Evolutionary conservation across 2,888 invertebrate genomes (phyloP).

Genomic region (Andrena fulva): DNA sequence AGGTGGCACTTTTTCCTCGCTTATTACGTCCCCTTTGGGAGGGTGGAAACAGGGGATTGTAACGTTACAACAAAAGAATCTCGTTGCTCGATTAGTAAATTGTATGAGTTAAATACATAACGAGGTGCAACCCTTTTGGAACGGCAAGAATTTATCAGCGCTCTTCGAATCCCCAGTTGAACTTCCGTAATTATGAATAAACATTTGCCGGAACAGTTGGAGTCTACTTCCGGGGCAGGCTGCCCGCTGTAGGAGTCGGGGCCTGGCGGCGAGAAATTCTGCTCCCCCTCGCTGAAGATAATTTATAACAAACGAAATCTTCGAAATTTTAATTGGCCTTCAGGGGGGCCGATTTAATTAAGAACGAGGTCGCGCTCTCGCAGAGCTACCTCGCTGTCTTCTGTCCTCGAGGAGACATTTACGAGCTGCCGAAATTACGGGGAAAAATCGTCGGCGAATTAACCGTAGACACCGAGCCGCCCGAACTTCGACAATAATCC

Average conservation of each 20-base stretch:
- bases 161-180: background rate
- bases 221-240: conserved; percentile 76
- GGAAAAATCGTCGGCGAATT: conserved; percentile 68
- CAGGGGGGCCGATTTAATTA: conserved; percentile 58
- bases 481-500: conserved; percentile 82
- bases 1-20: conserved; percentile 37
- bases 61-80: background rate
- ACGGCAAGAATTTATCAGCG: background rate
- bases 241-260: background rate
- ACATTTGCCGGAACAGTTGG: conserved; percentile 77
- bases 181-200: conserved; percentile 75
- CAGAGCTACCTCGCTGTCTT: conserved; percentile 43
- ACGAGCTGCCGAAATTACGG: conserved; percentile 64
- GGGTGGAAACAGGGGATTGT: background rate
- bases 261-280: background rate
- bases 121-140: background rate
- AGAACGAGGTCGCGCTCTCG: conserved; percentile 36
- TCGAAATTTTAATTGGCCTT: conserved; percentile 53
- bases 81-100: background rate
- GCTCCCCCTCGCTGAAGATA: conserved; percentile 1
- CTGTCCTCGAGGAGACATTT: conserved; percentile 55
- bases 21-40: background rate
- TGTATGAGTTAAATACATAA: background rate
- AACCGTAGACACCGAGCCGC: conserved; percentile 66
- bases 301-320: conserved; percentile 52